These are phyloP conservation scores for Acrossocheilus wenchowensis DNA, from an alignment of 2,797 vertebrate species.

Conservation along the genomic window DNA sequence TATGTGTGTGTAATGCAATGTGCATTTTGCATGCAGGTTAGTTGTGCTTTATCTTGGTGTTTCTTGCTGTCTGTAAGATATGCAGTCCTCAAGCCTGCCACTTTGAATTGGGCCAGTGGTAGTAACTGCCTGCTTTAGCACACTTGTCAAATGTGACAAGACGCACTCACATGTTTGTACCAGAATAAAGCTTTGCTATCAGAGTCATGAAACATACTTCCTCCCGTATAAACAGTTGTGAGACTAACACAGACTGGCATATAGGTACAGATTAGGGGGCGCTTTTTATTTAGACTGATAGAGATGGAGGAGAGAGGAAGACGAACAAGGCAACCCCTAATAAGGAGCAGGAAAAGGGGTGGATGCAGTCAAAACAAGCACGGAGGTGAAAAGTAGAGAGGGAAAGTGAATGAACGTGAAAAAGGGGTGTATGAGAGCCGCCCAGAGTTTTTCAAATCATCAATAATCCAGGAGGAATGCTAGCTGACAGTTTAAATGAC, in stretches of 20 bases:
- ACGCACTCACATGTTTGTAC: constrained; percentile 33
- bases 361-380: constrained; percentile 20
- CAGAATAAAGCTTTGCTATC: constrained; percentile 30
- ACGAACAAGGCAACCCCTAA: constrained; percentile 20
- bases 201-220: constrained; percentile 22
- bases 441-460: constrained; percentile 64
- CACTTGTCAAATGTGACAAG: constrained; percentile 26
- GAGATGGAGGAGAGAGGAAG: constrained; percentile 6
- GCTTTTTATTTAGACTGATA: not conserved
- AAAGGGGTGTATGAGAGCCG: constrained; percentile 23
- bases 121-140: constrained; percentile 42
- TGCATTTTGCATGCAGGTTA: not conserved
- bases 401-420: not conserved
- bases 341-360: constrained; percentile 5
- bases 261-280: not conserved
- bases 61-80: constrained; percentile 39
- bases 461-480: constrained; percentile 69
- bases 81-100: constrained; percentile 53
- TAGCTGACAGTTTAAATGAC: constrained; percentile 81
- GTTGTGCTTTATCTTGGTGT: constrained; percentile 4
- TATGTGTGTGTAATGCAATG: not conserved
- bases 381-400: constrained; percentile 17
- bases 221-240: constrained; percentile 1
- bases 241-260: constrained; percentile 37
- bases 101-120: constrained; percentile 51